Percentiles rank a stretch among this genome's conserved stretches.
These are phyloP conservation scores for Bambusicola thoracicus DNA, from an alignment of 2,113 vertebrate species.

Conservation along the genomic window DNA sequence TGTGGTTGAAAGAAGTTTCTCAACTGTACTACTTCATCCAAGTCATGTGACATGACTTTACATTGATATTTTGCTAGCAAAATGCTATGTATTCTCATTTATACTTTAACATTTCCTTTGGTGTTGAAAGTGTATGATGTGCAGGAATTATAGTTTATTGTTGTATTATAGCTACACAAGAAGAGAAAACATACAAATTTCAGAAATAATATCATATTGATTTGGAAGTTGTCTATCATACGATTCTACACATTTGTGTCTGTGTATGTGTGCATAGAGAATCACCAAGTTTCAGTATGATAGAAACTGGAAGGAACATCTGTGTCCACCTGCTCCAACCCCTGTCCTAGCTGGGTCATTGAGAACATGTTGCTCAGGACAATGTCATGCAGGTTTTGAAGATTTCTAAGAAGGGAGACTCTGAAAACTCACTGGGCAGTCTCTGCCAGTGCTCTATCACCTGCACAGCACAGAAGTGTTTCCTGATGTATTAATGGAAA, in stretches of 20 bases:
- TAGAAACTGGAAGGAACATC: background rate
- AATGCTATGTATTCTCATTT: background rate
- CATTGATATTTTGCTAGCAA: background rate
- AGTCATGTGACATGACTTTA: background rate
- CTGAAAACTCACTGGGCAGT: background rate
- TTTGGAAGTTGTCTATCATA: background rate
- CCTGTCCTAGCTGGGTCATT: background rate
- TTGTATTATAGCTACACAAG: background rate
- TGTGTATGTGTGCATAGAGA: background rate
- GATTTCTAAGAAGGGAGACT: background rate
- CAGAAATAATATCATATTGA: background rate
- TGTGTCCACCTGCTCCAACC: background rate
- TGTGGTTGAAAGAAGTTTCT: background rate
- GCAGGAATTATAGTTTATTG: background rate
- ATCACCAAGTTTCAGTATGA: background rate
- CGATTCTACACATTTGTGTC: background rate
- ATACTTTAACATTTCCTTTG: background rate
- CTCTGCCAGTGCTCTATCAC: background rate
- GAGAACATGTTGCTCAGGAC: background rate
- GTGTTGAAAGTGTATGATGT: background rate
- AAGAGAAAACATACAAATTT: background rate
- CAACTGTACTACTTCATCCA: background rate
- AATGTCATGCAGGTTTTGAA: background rate
- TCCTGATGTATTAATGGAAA: background rate
- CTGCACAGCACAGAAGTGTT: background rate